Evolutionary conservation across 2,113 vertebrate species (phyloP).

Genomic region (Callipepla californica): DNA sequence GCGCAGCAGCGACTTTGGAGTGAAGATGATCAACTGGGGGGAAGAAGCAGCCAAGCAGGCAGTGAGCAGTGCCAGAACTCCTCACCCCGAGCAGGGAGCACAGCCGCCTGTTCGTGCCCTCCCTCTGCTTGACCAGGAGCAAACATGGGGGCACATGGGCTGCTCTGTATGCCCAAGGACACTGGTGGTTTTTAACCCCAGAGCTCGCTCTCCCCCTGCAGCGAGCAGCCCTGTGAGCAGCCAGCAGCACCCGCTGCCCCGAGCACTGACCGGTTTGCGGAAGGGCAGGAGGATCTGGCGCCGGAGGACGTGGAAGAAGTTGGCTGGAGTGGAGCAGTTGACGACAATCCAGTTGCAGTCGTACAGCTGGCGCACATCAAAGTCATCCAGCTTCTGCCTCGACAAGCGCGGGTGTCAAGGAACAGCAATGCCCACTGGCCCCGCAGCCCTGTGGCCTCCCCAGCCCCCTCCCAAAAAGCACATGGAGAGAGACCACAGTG

Average conservation of each 20-base stretch:
- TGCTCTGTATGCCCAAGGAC: neutral
- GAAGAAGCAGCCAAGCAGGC: constrained; percentile 39
- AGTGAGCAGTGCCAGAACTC: neutral
- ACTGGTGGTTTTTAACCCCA: too few relatives aligned
- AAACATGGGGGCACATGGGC: neutral
- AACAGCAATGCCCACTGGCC: accelerated
- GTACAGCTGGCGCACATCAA: constrained; percentile 88
- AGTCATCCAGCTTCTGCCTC: constrained; percentile 85
- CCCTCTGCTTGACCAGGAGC: too few relatives aligned
- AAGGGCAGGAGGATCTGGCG: constrained; percentile 94
- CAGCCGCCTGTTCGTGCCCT: neutral
- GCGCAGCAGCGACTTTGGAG: constrained; percentile 92
- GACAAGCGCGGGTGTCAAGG: neutral
- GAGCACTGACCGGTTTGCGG: constrained; percentile 89
- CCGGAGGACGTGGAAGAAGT: constrained; percentile 93
- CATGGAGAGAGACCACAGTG: neutral
- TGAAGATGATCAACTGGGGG: constrained; percentile 90
- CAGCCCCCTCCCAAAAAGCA: neutral
- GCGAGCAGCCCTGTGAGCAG: too few relatives aligned
- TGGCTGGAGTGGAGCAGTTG: constrained; percentile 93
- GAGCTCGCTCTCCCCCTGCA: too few relatives aligned
- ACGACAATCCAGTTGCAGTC: constrained; percentile 97
- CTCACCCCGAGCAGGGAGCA: neutral
- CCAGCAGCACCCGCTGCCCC: neutral
- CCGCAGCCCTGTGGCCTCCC: too few relatives aligned